Evolutionary conservation across 2,113 vertebrate species (phyloP), one percentile per base, ranked within the genome.

Genomic region (Phoenicopterus ruber): DNA sequence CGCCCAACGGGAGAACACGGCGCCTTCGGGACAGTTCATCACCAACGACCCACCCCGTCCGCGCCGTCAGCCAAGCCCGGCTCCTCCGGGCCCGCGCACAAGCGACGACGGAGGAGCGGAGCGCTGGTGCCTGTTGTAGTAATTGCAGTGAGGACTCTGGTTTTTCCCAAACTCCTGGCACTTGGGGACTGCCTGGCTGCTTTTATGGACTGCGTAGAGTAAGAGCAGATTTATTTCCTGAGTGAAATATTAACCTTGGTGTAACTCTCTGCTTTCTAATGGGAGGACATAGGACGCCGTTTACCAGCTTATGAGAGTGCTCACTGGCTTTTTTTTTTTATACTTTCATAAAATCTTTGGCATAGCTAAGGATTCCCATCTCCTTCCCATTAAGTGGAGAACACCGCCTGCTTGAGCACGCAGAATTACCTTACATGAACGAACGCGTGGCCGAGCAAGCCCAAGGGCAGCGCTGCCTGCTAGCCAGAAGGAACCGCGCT

Each of bases 401-500:
- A 21, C 19, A 22, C 36, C 4, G 0, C 19, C 26, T 36, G 26
- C 82, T 55, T 57, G 34, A 61, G 70, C 59, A 82, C 67, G 71
- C 34, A 26, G 66, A 71, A 72, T 52, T 29, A 67, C 16, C 52
- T 83, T 32, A 38, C 47, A 5, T 28, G 67, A 44, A 77, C 4
- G 14, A 78, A 80, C 1, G 4, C 2, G 1, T 5, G 57, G 74
- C 58, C 2, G 1, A 36, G 46, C 0, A 1, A 50, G 65, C 25
- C 3, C 7, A 13, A 32, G 42, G 67, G 46, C 77, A 83, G 34
- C 1, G 0, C 55, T 74, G 36, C 67, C 46, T 34, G 18, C 26
- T 3, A 66, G 42, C 36, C 61, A 38, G 19, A 54, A 69, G 66
- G 46, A 83, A 32, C 58, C 1, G 1, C 2, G 2, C 36, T 31